A percentile compares a stretch with the other conserved stretches of the same genome.
Evolutionary conservation across 2,113 vertebrate genomes (phyloP).

Genomic region (Alectura lathami): DNA sequence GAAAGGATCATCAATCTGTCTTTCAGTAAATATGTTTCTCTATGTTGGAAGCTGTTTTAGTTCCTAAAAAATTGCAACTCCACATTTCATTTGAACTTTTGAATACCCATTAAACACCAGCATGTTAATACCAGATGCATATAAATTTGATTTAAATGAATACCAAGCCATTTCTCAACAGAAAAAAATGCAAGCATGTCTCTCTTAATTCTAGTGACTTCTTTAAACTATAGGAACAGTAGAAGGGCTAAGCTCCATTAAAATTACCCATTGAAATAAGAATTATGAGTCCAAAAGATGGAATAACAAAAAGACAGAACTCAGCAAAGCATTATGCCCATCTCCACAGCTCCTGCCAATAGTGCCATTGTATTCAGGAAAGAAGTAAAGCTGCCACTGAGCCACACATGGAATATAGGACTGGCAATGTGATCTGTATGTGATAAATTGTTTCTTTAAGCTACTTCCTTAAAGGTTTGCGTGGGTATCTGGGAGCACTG

Average conservation of each 20-base stretch:
- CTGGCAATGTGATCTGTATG: neutral
- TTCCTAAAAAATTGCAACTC: neutral
- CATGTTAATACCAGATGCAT: neutral
- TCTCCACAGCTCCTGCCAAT: neutral
- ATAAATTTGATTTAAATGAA: neutral
- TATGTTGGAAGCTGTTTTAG: neutral
- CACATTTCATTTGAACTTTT: neutral
- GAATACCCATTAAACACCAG: neutral
- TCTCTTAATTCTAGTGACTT: neutral
- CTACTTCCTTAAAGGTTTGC: neutral
- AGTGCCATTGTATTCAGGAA: neutral
- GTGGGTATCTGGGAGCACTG: fast-evolving
- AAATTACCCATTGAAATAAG: neutral
- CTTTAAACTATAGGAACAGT: neutral
- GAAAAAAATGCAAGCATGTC: neutral
- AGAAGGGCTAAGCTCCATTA: neutral
- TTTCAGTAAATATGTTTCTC: neutral
- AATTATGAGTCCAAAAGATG: neutral
- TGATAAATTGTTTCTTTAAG: too few species aligned
- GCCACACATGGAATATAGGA: neutral
- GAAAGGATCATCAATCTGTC: neutral
- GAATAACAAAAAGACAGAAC: neutral
- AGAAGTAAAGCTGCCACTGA: neutral
- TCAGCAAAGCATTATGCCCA: neutral
- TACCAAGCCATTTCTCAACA: neutral